Conservation (phyloP, 2,797 vertebrate genomes). For the Danio albolineatus region DNA sequence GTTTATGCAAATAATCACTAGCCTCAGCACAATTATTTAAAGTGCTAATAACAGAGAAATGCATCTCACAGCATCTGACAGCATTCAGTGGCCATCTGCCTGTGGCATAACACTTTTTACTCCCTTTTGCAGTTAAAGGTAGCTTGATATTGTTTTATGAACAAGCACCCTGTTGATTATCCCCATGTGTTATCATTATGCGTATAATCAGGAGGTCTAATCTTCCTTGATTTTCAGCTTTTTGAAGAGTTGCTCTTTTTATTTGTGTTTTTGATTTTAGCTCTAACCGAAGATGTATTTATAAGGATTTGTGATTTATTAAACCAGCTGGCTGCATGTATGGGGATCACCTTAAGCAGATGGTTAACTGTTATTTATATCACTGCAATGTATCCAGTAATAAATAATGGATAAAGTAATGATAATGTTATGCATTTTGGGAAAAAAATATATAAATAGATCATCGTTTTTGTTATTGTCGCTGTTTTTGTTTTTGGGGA, state of each 20-base stretch:
- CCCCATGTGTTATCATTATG: background rate
- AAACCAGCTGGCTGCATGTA: background rate
- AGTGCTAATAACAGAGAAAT: conserved; percentile 55
- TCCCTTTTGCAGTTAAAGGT: conserved; percentile 23
- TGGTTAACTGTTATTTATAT: conserved; percentile 19
- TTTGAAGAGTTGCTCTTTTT: background rate
- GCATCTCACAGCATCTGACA: conserved; percentile 43
- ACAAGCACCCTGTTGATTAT: background rate
- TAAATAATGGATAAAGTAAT: background rate
- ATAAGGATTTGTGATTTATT: conserved; percentile 10
- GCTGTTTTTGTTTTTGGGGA: background rate
- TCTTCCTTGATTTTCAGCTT: background rate
- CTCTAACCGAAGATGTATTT: background rate
- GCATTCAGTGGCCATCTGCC: conserved; percentile 38
- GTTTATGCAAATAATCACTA: conserved; percentile 58
- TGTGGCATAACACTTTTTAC: conserved; percentile 12
- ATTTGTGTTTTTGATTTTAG: background rate
- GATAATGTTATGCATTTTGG: background rate
- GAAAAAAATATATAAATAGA: no score
- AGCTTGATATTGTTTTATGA: conserved; percentile 5
- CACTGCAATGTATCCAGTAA: background rate
- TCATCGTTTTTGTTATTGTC: background rate
- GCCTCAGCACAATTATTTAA: conserved; percentile 59
- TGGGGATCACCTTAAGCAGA: background rate
- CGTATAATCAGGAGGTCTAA: background rate